phyloP scores from a whole-genome alignment of 2,113 vertebrate species.

The Chloropsis cyanopogon region DNA sequence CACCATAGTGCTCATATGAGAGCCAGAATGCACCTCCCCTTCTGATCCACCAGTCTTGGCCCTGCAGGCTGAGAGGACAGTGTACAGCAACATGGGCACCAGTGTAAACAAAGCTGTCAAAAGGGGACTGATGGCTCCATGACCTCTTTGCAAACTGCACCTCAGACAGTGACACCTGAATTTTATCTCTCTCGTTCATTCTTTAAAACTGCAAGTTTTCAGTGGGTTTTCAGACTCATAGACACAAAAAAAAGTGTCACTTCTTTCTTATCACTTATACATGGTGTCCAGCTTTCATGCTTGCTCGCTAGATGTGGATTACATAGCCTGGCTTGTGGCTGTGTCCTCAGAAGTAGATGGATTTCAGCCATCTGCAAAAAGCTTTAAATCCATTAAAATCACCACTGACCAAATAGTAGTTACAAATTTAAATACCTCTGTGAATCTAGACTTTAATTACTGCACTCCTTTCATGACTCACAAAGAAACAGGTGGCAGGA shows the following conservation, averaged over 20 bases:
- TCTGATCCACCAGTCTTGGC: neutral
- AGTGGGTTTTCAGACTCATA: neutral
- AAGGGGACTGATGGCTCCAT: neutral
- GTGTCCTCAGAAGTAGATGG: neutral
- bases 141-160: neutral
- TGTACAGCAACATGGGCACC: fast-evolving
- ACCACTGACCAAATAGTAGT: neutral
- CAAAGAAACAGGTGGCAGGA: neutral
- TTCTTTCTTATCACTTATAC: neutral
- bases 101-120: neutral
- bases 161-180: neutral
- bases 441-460: neutral
- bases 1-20: fast-evolving
- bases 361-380: neutral
- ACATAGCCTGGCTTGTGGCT: neutral
- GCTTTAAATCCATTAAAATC: neutral
- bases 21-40: neutral
- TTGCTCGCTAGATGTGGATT: neutral
- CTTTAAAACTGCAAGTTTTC: neutral
- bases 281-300: neutral
- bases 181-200: neutral
- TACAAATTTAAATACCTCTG: neutral
- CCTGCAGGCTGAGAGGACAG: neutral
- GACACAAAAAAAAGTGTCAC: neutral
- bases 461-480: neutral